Percentiles rank a stretch among this genome's conserved stretches.
phyloP scores from a whole-genome alignment of 2,113 vertebrate species.

The Megaceryle maxima region DNA sequence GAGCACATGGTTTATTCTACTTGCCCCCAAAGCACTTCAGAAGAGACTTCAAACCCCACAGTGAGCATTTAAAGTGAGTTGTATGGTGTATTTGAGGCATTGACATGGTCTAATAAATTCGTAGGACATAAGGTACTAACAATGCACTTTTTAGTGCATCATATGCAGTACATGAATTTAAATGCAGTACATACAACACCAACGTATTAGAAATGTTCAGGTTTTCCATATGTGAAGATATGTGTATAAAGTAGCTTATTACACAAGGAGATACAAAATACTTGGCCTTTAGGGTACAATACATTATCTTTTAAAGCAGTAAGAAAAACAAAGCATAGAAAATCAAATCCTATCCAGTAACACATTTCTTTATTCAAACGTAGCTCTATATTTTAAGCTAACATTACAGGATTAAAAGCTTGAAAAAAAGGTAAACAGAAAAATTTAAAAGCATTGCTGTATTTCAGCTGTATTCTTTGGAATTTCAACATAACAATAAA shows the following conservation, averaged over 20 bases:
- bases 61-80: background rate
- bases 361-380: background rate
- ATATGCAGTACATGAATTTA: background rate
- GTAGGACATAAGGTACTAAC: background rate
- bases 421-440: background rate
- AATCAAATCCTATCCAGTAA: background rate
- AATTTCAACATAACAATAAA: background rate
- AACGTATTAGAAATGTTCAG: background rate
- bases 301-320: background rate
- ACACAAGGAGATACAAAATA: background rate
- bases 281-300: background rate
- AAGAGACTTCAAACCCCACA: no score
- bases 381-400: background rate
- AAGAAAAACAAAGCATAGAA: background rate
- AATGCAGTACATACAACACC: background rate
- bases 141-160: background rate
- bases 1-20: background rate
- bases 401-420: background rate
- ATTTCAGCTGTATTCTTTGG: background rate
- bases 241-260: background rate
- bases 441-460: background rate
- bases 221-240: background rate
- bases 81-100: rapidly evolving
- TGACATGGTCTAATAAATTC: background rate
- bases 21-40: background rate